These are phyloP conservation scores for Rachycentron canadum DNA, from an alignment of 2,797 vertebrate genomes.

Conservation along the genomic window DNA sequence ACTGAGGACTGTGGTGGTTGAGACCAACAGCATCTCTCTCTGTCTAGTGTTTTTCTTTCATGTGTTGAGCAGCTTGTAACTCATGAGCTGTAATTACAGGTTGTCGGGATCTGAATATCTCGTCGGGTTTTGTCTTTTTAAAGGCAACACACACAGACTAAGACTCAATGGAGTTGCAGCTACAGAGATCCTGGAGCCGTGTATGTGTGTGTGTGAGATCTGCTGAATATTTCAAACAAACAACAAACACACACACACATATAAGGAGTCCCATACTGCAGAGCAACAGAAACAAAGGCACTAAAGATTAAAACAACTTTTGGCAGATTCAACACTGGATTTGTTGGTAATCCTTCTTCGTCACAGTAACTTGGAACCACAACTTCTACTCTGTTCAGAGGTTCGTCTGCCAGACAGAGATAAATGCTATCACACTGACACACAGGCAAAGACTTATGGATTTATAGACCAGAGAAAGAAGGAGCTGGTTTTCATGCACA, in stretches of 20 bases:
- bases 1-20: neutral
- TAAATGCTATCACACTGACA: constrained; percentile 1
- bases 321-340: constrained; percentile 18
- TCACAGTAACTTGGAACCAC: constrained; percentile 17
- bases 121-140: constrained; percentile 1
- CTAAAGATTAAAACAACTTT: constrained; percentile 6
- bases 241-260: constrained; percentile 3
- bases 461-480: neutral
- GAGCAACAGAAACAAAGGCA: constrained; percentile 20
- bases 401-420: constrained; percentile 26
- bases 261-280: neutral
- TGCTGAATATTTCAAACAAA: neutral
- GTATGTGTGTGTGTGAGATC: neutral
- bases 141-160: neutral
- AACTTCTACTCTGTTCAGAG: neutral
- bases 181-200: constrained; percentile 20
- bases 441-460: constrained; percentile 11
- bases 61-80: neutral
- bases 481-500: neutral
- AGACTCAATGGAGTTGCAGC: constrained; percentile 44
- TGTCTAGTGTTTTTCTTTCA: neutral
- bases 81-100: neutral
- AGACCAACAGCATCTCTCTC: neutral
- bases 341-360: constrained; percentile 20
- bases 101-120: neutral